Evolutionary conservation across 1,140 invertebrate genomes (phyloP), one percentile per base, ranked within the genome.

Genomic region (Neocloeon triangulifer): DNA sequence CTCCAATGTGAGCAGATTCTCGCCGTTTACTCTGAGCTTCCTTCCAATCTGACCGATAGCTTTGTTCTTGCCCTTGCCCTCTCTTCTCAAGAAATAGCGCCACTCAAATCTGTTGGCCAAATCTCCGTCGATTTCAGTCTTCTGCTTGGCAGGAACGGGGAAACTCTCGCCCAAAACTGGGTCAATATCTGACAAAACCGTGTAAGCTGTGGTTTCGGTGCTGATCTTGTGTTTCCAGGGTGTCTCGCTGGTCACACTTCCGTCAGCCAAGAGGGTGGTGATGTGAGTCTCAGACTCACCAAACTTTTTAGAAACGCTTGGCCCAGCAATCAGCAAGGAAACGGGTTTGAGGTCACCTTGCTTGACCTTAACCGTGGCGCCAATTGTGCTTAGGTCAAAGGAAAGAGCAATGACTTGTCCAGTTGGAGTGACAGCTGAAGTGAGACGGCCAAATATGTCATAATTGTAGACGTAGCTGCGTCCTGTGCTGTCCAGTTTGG

Each of bases 381-480:
- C 84, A 55, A 85, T 81, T 2, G 81, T 51, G 45, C 78, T 85
- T 12, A 89, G 52, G 51, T 89, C 82, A 45, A 89, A 89, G 1
- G 70, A 70, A 0, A 92, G 50, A 27, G 69, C 73, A 21, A 86
- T 77, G 2, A 86, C 70, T 55, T 81, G 73, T 1, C 85, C 89
- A 15, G 85, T 94, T 0, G 89, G 88, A 4, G 84, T 88, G 0
- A 92, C 78, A 2, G 84, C 79, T 4, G 73, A 75, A 3, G 76
- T 81, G 1, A 95, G 55, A 39, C 89, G 66, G 9, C 89, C 89
- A 51, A 91, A 92, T 45, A 84, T 78, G 47, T 96, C 86, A 45
- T 94, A 97, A 45, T 84, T 78, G 50, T 95, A 97, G 2, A 91
- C 78, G 46, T 84, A 89, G 32, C 80, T 82, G 33, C 84, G 62